phyloP scores from a whole-genome alignment of 2,888 invertebrate genomes.

The Ferrisia virgata region DNA sequence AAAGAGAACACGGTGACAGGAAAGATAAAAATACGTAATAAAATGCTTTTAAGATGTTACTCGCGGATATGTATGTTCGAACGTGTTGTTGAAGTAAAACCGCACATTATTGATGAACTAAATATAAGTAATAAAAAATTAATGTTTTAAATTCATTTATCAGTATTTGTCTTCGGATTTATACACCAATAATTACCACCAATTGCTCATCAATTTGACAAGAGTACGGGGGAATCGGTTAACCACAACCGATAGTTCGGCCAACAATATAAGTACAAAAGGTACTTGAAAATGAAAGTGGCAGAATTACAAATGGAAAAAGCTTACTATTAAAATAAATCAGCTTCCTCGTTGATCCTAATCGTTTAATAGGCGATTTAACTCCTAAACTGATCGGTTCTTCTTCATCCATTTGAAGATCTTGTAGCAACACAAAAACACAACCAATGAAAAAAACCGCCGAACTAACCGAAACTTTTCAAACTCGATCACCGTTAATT shows the following conservation, averaged over 20 bases:
- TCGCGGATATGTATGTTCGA: background rate
- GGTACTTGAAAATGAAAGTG: background rate
- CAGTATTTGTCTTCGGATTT: background rate
- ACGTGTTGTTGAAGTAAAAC: background rate
- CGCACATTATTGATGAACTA: background rate
- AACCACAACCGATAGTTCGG: background rate
- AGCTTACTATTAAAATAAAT: conserved; percentile 75
- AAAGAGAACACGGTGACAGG: background rate
- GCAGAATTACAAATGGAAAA: background rate
- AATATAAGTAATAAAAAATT: background rate
- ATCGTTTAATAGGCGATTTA: conserved; percentile 74
- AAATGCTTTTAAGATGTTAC: background rate
- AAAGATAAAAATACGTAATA: conserved; percentile 7
- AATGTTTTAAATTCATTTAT: background rate
- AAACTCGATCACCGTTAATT: background rate
- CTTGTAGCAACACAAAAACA: background rate
- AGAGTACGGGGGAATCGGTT: no score
- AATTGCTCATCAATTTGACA: background rate
- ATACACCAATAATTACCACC: background rate
- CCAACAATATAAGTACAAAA: background rate
- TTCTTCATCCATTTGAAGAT: conserved; percentile 41
- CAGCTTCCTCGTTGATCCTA: conserved; percentile 76
- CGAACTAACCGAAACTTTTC: background rate
- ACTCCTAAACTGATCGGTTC: conserved; percentile 44
- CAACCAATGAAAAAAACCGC: background rate